phyloP scores from a whole-genome alignment of 2,888 invertebrate species.

The Papilio gigon region DNA sequence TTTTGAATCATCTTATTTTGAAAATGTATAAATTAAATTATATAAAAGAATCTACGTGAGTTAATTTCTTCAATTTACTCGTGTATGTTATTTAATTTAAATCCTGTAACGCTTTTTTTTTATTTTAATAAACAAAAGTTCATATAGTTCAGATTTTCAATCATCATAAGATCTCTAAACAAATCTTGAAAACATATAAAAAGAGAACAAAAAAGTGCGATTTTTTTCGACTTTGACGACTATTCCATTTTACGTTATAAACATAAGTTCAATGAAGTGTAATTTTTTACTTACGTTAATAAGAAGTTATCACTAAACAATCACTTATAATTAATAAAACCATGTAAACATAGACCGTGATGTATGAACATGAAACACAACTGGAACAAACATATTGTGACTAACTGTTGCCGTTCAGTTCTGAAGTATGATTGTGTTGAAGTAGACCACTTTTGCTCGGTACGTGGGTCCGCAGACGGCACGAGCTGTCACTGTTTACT shows the following conservation, averaged over 20 bases:
- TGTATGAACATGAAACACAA: slow-evolving; percentile 40
- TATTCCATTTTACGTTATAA: background rate
- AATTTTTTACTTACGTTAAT: slow-evolving; percentile 24
- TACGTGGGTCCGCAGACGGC: slow-evolving; percentile 52
- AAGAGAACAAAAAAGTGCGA: background rate
- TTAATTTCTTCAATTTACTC: background rate
- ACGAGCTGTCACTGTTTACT: slow-evolving; percentile 64
- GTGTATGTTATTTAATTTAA: background rate
- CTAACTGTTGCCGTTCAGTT: slow-evolving; percentile 41
- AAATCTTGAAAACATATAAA: background rate
- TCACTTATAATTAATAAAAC: background rate
- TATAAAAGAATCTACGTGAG: background rate
- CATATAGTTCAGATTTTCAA: background rate
- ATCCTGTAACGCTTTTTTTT: background rate
- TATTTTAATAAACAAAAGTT: background rate
- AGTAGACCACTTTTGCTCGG: slow-evolving; percentile 45
- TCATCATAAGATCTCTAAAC: background rate
- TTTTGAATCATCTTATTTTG: background rate
- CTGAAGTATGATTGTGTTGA: slow-evolving; percentile 44
- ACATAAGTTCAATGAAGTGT: background rate
- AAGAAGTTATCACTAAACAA: background rate
- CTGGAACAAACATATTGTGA: slow-evolving; percentile 41
- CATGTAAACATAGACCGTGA: background rate
- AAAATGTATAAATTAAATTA: background rate
- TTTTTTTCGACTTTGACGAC: background rate